Evolutionary conservation across 2,113 vertebrate species (phyloP).

Genomic region (Alectura lathami): DNA sequence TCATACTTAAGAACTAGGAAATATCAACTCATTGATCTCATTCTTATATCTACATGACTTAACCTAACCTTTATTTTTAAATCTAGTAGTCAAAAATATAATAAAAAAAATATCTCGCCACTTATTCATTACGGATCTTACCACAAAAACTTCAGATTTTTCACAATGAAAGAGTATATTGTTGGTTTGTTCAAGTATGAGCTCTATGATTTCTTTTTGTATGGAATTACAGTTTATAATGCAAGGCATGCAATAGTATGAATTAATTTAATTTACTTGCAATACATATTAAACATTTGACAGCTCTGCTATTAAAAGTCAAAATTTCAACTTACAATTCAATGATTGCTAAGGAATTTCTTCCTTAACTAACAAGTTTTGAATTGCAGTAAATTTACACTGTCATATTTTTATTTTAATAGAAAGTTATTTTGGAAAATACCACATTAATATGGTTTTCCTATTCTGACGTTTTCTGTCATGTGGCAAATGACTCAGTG

Average conservation of each 20-base stretch:
- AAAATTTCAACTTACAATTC: not conserved
- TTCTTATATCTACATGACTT: not conserved
- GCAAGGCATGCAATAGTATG: not conserved
- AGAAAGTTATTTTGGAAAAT: slow-evolving; percentile 38
- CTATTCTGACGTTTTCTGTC: slow-evolving; percentile 14
- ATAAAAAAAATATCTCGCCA: not conserved
- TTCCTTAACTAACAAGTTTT: slow-evolving; percentile 30
- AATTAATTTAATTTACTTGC: not conserved
- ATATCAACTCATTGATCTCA: not conserved
- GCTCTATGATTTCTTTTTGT: not conserved
- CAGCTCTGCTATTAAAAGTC: slow-evolving; percentile 14
- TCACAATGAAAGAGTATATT: not conserved
- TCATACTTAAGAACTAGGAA: not conserved
- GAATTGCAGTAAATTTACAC: not conserved
- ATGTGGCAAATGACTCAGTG: slow-evolving; percentile 10
- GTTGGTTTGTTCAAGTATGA: not conserved
- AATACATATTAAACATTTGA: not conserved
- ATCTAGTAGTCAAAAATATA: not conserved
- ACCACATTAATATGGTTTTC: not conserved
- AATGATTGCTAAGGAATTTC: slow-evolving; percentile 25
- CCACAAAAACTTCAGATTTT: not conserved
- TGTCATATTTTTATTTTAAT: slow-evolving; percentile 52
- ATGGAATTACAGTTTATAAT: not conserved
- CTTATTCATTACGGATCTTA: not conserved
- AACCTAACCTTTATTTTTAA: not conserved